Base-by-base conservation (phyloP, 1,140 invertebrate genomes). In the Aradophagus sp. region DNA sequence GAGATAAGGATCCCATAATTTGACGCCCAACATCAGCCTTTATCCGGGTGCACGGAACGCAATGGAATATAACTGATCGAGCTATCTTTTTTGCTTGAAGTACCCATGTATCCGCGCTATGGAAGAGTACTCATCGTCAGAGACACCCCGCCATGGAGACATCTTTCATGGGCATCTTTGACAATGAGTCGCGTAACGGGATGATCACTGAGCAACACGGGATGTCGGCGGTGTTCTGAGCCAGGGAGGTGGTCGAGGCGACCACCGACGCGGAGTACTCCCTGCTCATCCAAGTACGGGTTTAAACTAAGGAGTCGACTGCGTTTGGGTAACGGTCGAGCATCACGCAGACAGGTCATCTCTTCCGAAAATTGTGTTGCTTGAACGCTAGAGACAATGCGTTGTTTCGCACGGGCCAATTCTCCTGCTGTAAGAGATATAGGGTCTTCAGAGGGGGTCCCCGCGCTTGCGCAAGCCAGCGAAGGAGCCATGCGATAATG, bases 231-330 rank as follows among this genome's bases (percentile, higher is more conserved):
- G n/a, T n/a, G n/a, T n/a, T n/a, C n/a, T n/a, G n/a, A n/a, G n/a
- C n/a, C n/a, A n/a, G n/a, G n/a, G n/a, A n/a, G n/a, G 4, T 16
- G 32, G 6, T 11, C 19, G 2, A 44, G 11, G 4, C 48, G 41
- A n/a, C 61, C 61, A 11, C 44, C 50, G 2, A 65, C 61, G 1
- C 50, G 41, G 12, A 65, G 8, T 0, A 65, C 4, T 1, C 61
- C 42, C 0, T 41, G 1, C 7, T 5, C 1, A 14, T 55, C 48
- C 0, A 61, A 0, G 17, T 41, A 48, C 7, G 44, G 56, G 16
- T 41, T 31, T 0, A 61, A 8, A 17, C 15, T 36, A 2, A 15
- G 1, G 3, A 36, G 10, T 1, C 8, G 2, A 17, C 34, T 36
- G 8, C n/a, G 5, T 16, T 36, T 36, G 14, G 1, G 15, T 11